Evolutionary conservation across 2,113 vertebrate genomes (phyloP).

Genomic region (Oncorhynchus kisutch): DNA sequence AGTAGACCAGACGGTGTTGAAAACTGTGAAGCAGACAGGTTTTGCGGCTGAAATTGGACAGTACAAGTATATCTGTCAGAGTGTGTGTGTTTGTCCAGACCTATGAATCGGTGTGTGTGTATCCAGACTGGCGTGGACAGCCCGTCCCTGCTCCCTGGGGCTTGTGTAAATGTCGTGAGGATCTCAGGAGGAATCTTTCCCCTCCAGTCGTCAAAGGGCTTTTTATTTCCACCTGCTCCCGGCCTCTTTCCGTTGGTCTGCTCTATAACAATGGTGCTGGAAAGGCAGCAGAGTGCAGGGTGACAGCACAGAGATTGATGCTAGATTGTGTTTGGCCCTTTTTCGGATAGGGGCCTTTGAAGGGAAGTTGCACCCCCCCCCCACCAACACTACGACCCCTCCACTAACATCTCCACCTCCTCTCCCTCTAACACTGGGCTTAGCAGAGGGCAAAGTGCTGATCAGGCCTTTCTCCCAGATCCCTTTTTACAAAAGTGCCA

Average conservation of each 20-base stretch:
- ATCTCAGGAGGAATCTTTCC: slow-evolving; percentile 62
- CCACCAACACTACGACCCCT: slow-evolving; percentile 9
- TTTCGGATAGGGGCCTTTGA: slow-evolving; percentile 66
- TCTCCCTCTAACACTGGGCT: slow-evolving; percentile 38
- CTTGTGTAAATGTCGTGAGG: slow-evolving; percentile 64
- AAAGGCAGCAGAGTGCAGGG: slow-evolving; percentile 64
- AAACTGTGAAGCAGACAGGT: background rate
- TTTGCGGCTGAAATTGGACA: background rate
- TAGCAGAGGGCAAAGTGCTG: slow-evolving; percentile 48
- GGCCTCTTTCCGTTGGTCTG: slow-evolving; percentile 77
- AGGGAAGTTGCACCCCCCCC: slow-evolving; percentile 66
- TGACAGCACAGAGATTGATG: slow-evolving; percentile 73
- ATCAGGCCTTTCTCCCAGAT: slow-evolving; percentile 54
- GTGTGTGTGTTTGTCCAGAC: slow-evolving; percentile 17
- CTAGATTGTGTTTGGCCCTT: slow-evolving; percentile 73
- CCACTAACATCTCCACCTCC: slow-evolving; percentile 29
- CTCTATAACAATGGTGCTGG: slow-evolving; percentile 76
- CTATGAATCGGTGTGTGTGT: background rate
- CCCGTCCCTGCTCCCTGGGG: slow-evolving; percentile 42
- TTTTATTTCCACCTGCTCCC: slow-evolving; percentile 80
- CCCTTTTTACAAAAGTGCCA: slow-evolving; percentile 42
- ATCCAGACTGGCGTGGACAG: slow-evolving; percentile 33
- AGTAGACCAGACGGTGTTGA: background rate
- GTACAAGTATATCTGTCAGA: background rate
- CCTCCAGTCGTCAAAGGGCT: slow-evolving; percentile 64